phyloP scores from a whole-genome alignment of 1,140 invertebrate genomes.

The Cherax destructor region DNA sequence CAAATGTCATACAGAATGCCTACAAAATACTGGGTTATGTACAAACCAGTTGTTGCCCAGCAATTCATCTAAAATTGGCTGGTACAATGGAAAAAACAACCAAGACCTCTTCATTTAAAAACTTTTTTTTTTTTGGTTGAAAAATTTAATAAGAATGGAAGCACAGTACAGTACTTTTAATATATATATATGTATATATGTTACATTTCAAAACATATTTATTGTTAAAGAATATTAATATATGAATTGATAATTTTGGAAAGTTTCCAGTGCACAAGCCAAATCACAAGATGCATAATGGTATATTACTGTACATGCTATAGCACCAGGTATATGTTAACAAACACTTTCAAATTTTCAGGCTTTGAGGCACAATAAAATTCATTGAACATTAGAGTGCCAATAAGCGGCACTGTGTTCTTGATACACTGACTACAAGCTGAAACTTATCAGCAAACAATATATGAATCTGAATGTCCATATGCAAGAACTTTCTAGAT shows the following conservation, averaged over 20 bases:
- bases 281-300: neutral
- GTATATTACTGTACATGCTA: conserved; percentile 22
- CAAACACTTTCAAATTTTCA: neutral
- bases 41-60: conserved; percentile 5
- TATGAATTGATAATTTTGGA: neutral
- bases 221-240: neutral
- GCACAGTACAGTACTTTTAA: conserved; percentile 8
- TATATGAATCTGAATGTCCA: conserved; percentile 1
- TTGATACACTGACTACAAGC: neutral
- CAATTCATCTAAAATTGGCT: conserved; percentile 21
- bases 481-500: neutral
- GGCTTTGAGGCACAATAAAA: conserved; percentile 1
- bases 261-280: conserved; percentile 33
- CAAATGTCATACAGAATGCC: conserved; percentile 5
- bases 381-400: conserved; percentile 14
- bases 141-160: neutral
- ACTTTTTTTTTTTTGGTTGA: neutral
- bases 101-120: neutral
- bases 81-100: neutral
- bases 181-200: neutral
- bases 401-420: neutral
- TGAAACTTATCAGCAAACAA: neutral
- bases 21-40: conserved; percentile 17
- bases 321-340: conserved; percentile 39
- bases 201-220: neutral